Evolutionary conservation across 2,888 invertebrate species (phyloP).

Genomic region (Agrotis segetum): DNA sequence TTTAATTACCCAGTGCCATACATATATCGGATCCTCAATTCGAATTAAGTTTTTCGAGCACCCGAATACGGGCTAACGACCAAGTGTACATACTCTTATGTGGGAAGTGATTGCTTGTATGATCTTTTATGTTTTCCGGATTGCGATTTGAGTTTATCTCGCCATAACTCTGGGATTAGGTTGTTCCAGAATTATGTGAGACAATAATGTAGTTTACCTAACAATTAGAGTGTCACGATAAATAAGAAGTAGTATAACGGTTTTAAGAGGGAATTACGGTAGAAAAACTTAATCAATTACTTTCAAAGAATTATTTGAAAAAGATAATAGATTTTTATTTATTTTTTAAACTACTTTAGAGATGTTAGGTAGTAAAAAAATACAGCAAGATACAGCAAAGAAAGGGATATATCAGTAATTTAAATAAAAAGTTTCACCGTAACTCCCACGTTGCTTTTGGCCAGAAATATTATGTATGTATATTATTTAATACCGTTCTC

Average conservation of each 20-base stretch:
- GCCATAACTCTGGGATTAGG: no score
- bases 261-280: constrained; percentile 33
- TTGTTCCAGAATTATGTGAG: neutral
- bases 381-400: neutral
- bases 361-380: neutral
- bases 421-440: constrained; percentile 10
- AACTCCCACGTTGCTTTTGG: constrained; percentile 37
- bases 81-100: no score
- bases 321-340: neutral
- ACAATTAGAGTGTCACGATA: constrained; percentile 7
- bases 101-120: no score
- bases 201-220: neutral
- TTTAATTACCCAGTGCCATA: no score
- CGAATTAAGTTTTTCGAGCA: no score
- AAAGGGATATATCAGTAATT: neutral
- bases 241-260: constrained; percentile 9
- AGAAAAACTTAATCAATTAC: neutral
- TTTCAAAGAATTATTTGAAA: neutral
- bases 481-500: constrained; percentile 14
- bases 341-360: neutral
- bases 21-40: no score
- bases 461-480: constrained; percentile 15
- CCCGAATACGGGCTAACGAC: no score
- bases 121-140: no score
- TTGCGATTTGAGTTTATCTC: no score